Percentiles rank a stretch among this genome's conserved stretches.
These are phyloP conservation scores for Spheniscus humboldti DNA, from an alignment of 2,797 vertebrate species.

Conservation along the genomic window DNA sequence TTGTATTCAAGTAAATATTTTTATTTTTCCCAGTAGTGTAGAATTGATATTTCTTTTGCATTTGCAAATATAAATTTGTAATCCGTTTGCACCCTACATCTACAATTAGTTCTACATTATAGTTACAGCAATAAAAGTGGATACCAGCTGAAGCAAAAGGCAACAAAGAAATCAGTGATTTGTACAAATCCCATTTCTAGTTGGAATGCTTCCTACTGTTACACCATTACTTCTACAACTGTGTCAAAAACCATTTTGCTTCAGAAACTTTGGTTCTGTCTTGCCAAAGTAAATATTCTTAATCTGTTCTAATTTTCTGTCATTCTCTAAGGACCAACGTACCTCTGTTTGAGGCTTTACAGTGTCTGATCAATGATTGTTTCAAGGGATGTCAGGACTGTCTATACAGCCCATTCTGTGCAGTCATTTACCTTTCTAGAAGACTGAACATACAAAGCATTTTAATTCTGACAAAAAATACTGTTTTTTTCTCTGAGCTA, in stretches of 20 bases:
- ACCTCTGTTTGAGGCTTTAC: background rate
- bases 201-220: background rate
- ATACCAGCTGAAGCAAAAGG: background rate
- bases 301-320: conserved; percentile 11
- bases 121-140: background rate
- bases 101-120: background rate
- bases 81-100: background rate
- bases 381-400: background rate
- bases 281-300: conserved; percentile 16
- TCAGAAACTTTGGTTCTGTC: background rate
- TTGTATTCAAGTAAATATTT: background rate
- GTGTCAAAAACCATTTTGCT: background rate
- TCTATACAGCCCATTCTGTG: background rate
- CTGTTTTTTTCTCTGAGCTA: background rate
- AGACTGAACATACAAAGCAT: background rate
- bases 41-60: background rate
- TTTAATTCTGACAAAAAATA: background rate
- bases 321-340: background rate
- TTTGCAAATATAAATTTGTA: background rate
- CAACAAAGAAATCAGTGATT: background rate
- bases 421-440: background rate
- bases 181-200: background rate
- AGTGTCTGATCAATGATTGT: background rate
- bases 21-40: background rate
- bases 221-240: background rate